A percentile compares a stretch with the other conserved stretches of the same genome.
Conservation (phyloP, 2,888 invertebrate genomes). For the Leucophenga montana region DNA sequence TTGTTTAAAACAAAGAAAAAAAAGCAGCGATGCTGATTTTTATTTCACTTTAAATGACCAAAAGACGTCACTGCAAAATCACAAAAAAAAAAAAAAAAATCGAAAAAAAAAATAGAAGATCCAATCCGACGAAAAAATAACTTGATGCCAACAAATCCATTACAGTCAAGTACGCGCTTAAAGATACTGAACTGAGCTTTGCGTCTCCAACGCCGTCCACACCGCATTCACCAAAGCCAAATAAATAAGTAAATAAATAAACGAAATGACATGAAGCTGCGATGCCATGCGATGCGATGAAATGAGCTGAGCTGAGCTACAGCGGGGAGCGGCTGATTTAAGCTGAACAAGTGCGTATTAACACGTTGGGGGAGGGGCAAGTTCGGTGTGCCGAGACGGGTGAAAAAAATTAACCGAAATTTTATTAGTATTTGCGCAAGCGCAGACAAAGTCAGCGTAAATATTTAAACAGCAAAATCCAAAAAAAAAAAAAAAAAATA, state of each 20-base stretch:
- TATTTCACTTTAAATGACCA: too few relatives aligned
- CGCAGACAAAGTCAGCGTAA: slow-evolving; percentile 65
- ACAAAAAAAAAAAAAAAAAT: slow-evolving; percentile 13
- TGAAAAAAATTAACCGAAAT: slow-evolving; percentile 70
- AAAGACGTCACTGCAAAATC: slow-evolving; percentile 46
- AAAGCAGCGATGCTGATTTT: too few relatives aligned
- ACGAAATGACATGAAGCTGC: slow-evolving; percentile 42
- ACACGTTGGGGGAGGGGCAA: not conserved
- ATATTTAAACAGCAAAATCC: slow-evolving; percentile 55
- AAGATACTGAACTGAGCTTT: not conserved
- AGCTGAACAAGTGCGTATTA: not conserved
- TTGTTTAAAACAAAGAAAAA: too few relatives aligned
- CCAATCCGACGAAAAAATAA: slow-evolving; percentile 49
- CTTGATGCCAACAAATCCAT: slow-evolving; percentile 68
- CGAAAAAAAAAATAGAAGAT: slow-evolving; percentile 19
- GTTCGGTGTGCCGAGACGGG: too few relatives aligned
- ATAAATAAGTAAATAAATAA: slow-evolving; percentile 61
- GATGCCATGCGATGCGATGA: not conserved
- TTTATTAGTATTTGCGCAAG: slow-evolving; percentile 72
- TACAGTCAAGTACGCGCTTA: slow-evolving; percentile 59
- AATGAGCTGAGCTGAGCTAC: too few relatives aligned
- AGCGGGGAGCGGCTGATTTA: not conserved
- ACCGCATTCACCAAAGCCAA: slow-evolving; percentile 45
- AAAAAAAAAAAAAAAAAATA: slow-evolving; percentile 6
- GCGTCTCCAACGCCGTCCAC: slow-evolving; percentile 29